Evolutionary conservation across 2,797 vertebrate genomes (phyloP).

Genomic region (Micromesistius poutassou): DNA sequence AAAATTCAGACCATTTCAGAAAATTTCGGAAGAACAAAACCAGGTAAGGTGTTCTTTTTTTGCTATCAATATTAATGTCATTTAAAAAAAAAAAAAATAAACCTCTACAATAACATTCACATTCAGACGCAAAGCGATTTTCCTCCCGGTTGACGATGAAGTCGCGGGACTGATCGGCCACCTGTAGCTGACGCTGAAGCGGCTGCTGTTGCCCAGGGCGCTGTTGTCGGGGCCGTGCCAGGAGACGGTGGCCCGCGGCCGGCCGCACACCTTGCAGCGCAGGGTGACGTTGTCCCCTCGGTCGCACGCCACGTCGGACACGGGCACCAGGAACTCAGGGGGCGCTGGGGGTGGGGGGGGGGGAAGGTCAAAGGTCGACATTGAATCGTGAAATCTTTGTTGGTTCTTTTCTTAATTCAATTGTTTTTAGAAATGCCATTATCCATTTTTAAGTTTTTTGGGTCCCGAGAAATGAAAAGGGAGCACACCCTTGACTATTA

Average conservation of each 20-base stretch:
- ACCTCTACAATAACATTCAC: not conserved
- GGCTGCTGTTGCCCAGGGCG: constrained; percentile 82
- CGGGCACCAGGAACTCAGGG: constrained; percentile 88
- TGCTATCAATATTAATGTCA: too few relatives aligned
- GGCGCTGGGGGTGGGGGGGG: constrained; percentile 77
- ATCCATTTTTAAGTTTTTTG: not conserved
- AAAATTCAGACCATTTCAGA: too few relatives aligned
- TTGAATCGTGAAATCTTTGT: not conserved
- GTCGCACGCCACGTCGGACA: constrained; percentile 88
- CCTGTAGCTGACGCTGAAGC: constrained; percentile 89
- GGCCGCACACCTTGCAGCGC: constrained; percentile 90
- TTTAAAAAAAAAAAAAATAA: not conserved
- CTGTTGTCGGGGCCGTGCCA: constrained; percentile 93
- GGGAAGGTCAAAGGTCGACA: not conserved
- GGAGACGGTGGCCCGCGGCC: constrained; percentile 84
- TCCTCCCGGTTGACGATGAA: not conserved
- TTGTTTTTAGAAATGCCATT: too few relatives aligned
- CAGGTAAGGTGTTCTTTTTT: too few relatives aligned
- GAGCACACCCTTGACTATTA: not conserved
- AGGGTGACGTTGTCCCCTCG: constrained; percentile 88
- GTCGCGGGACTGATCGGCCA: constrained; percentile 33
- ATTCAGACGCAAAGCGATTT: not conserved
- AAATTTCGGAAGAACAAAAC: too few relatives aligned
- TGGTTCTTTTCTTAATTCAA: not conserved
- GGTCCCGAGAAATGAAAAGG: not conserved